Evolutionary conservation across 2,113 vertebrate species (phyloP).

Genomic region (Hemicordylus capensis): DNA sequence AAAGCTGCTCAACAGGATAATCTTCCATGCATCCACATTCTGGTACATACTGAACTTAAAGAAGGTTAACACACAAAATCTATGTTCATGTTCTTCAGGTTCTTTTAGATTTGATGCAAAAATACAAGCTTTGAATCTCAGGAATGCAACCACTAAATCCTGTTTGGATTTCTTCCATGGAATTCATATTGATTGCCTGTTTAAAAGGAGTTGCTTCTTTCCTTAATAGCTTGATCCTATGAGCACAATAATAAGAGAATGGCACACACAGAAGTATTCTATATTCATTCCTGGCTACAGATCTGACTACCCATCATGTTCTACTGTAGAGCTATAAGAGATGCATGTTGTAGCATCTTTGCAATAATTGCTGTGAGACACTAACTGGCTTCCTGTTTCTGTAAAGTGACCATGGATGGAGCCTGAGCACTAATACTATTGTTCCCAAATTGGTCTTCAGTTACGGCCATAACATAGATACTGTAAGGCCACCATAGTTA

Average conservation of each 20-base stretch:
- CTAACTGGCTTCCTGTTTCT: background rate
- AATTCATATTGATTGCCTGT: background rate
- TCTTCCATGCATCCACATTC: background rate
- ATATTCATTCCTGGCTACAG: background rate
- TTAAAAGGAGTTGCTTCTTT: background rate
- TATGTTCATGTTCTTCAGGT: background rate
- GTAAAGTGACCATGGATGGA: background rate
- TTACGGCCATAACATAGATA: background rate
- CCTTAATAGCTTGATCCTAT: background rate
- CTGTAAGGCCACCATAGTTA: too few relatives aligned
- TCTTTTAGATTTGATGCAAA: background rate
- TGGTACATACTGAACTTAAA: background rate
- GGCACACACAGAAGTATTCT: background rate
- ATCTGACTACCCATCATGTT: background rate
- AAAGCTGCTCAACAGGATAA: background rate
- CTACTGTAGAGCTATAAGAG: background rate
- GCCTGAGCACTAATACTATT: background rate
- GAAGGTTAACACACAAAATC: background rate
- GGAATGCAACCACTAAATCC: background rate
- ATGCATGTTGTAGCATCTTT: background rate
- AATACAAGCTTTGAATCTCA: background rate
- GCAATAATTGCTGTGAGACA: background rate
- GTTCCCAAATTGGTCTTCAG: background rate
- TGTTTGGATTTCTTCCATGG: background rate
- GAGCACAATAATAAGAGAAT: background rate